Percentiles rank a stretch among this genome's conserved stretches.
Conservation (phyloP, 2,113 vertebrate species). For the Circaetus cinerascens region DNA sequence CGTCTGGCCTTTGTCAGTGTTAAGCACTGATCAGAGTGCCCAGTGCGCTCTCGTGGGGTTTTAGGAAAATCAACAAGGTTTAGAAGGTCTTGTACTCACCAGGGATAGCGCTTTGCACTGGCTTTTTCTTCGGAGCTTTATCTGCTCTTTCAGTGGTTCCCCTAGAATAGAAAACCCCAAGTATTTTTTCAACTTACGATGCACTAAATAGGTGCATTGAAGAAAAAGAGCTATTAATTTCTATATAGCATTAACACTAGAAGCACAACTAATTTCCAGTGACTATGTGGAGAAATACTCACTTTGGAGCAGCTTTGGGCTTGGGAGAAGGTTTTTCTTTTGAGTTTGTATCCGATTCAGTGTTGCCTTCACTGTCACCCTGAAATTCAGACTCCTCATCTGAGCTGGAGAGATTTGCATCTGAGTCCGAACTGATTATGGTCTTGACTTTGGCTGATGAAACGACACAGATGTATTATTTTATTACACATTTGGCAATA, state of each 20-base stretch:
- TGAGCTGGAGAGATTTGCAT: constrained; percentile 25
- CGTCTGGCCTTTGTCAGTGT: too few species aligned
- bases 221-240: not conserved
- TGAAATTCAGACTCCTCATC: constrained; percentile 26
- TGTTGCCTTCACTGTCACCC: not conserved
- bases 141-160: not conserved
- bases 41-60: not conserved
- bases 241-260: not conserved
- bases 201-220: not conserved
- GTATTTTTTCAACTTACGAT: not conserved
- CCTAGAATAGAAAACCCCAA: constrained; percentile 53
- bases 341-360: not conserved
- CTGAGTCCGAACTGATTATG: constrained; percentile 54
- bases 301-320: constrained; percentile 60
- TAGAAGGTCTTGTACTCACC: constrained; percentile 40
- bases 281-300: not conserved
- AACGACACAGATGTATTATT: not conserved
- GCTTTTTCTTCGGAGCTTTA: constrained; percentile 38
- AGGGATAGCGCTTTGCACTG: not conserved
- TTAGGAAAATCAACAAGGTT: not conserved
- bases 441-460: constrained; percentile 68
- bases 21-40: accelerated
- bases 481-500: not conserved
- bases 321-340: constrained; percentile 25
- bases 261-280: not conserved